Conservation (phyloP, 2,797 vertebrate genomes). For the Pseudomugil tenellus region DNA sequence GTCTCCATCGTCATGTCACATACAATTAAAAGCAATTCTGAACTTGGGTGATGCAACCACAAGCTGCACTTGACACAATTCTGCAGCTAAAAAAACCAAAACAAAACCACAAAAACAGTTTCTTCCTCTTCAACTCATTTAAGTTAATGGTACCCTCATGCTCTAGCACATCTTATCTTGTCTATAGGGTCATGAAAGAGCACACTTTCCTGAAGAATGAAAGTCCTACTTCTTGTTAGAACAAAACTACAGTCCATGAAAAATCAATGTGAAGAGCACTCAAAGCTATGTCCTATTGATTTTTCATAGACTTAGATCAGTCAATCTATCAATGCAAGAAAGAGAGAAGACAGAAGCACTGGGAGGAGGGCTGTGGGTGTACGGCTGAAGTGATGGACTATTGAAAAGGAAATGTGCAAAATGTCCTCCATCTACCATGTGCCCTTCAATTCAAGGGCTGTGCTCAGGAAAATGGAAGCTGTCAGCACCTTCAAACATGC, state of each 20-base stretch:
- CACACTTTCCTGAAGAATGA: slow-evolving; percentile 20
- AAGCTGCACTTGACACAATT: slow-evolving; percentile 27
- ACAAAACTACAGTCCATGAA: slow-evolving; percentile 52
- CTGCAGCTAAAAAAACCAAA: slow-evolving; percentile 1
- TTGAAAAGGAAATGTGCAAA: slow-evolving; percentile 58
- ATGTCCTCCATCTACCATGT: slow-evolving; percentile 50
- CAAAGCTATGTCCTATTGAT: slow-evolving; percentile 68
- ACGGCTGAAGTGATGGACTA: slow-evolving; percentile 47
- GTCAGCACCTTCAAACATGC: slow-evolving; percentile 57
- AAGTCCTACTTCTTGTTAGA: slow-evolving; percentile 42
- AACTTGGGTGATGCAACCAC: slow-evolving; percentile 25
- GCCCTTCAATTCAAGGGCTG: slow-evolving; percentile 69
- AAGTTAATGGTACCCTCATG: slow-evolving; percentile 18
- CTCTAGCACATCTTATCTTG: slow-evolving; percentile 22
- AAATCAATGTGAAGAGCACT: slow-evolving; percentile 65
- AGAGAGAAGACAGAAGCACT: slow-evolving; percentile 8
- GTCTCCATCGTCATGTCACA: slow-evolving; percentile 51
- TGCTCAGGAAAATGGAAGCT: slow-evolving; percentile 54
- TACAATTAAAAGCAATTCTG: slow-evolving; percentile 38
- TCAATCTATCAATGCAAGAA: slow-evolving; percentile 66
- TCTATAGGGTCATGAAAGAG: slow-evolving; percentile 11
- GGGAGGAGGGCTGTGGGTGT: slow-evolving; percentile 21
- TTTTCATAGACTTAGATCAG: slow-evolving; percentile 71
- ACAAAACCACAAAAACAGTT: neutral
- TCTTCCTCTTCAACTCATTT: slow-evolving; percentile 16